Evolutionary conservation across 1,140 invertebrate genomes (phyloP).

Genomic region (Aphidius ervi): DNA sequence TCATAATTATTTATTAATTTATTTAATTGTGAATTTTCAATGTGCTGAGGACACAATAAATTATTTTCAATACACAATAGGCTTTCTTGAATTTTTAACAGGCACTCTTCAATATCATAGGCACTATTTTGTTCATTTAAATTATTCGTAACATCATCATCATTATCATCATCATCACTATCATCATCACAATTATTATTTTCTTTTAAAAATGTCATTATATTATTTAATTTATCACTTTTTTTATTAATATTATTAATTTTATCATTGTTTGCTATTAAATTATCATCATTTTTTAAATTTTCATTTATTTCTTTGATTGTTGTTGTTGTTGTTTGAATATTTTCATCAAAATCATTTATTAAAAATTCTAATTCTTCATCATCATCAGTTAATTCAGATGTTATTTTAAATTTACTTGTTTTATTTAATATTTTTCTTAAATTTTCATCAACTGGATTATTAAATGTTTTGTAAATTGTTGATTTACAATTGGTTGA

Average conservation of each 20-base stretch:
- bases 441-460: not conserved
- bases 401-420: too few species aligned
- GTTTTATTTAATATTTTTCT: too few species aligned
- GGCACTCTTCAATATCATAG: conserved; percentile 41
- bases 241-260: too few species aligned
- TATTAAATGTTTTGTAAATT: conserved; percentile 15
- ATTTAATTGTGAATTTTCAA: conserved; percentile 39
- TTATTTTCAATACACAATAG: conserved; percentile 42
- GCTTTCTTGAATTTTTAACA: conserved; percentile 42
- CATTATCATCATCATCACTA: not conserved
- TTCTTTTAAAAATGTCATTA: not conserved
- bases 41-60: conserved; percentile 37
- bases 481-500: not conserved
- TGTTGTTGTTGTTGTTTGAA: too few species aligned
- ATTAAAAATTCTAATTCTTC: too few species aligned
- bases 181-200: not conserved
- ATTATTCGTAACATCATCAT: not conserved
- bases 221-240: too few species aligned
- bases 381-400: too few species aligned
- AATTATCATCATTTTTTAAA: too few species aligned
- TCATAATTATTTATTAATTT: conserved; percentile 26
- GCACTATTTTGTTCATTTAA: conserved; percentile 12
- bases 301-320: too few species aligned
- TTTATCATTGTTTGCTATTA: too few species aligned
- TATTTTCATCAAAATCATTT: too few species aligned